phyloP scores from a whole-genome alignment of 2,888 invertebrate genomes.

The Zaprionus obscuricornis region DNA sequence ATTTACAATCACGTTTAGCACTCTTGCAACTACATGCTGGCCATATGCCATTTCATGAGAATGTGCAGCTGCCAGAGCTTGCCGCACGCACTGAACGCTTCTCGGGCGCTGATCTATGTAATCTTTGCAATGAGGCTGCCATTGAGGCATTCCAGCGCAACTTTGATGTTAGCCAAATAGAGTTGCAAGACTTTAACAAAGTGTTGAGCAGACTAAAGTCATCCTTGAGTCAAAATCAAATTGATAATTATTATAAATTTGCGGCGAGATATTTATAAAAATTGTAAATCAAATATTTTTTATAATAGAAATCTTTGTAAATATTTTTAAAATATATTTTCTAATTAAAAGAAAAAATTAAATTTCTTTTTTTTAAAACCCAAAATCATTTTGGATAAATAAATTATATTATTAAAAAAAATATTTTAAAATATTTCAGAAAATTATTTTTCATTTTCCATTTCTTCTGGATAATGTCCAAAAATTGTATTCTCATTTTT shows the following conservation, averaged over 20 bases:
- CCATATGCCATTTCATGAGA: slow-evolving; percentile 83
- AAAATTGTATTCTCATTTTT: background rate
- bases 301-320: background rate
- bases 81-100: slow-evolving; percentile 84
- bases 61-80: slow-evolving; percentile 83
- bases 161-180: slow-evolving; percentile 79
- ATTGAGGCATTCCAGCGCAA: slow-evolving; percentile 85
- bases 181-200: slow-evolving; percentile 80
- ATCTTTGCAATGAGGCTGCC: slow-evolving; percentile 87
- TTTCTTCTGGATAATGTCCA: too few species aligned
- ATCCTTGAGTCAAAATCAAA: slow-evolving; percentile 82
- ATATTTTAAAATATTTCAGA: too few species aligned
- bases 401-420: too few species aligned
- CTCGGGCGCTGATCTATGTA: slow-evolving; percentile 87
- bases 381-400: too few species aligned
- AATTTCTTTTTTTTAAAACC: too few species aligned
- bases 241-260: slow-evolving; percentile 82
- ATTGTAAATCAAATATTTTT: background rate
- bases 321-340: slow-evolving; percentile 13
- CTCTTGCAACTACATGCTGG: slow-evolving; percentile 84
- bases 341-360: too few species aligned
- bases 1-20: slow-evolving; percentile 83
- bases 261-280: slow-evolving; percentile 61
- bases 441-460: too few species aligned
- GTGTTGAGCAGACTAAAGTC: slow-evolving; percentile 82